Evolutionary conservation across 2,888 invertebrate species (phyloP), one percentile per base, ranked within the genome.

Genomic region (Agrypnus murinus): DNA sequence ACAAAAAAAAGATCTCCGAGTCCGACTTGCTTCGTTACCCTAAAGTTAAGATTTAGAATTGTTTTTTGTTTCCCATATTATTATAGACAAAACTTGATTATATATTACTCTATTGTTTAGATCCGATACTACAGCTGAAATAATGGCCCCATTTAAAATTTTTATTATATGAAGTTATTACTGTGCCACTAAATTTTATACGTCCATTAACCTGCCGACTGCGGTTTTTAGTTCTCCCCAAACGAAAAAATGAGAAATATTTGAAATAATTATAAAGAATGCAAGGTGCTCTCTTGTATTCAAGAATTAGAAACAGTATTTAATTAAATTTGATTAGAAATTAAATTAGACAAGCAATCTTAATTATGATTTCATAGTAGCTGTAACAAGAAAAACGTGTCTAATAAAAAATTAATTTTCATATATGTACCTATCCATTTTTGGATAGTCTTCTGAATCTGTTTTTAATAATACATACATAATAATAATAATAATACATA

Each of bases 61-160:
- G 19, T 63, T 65, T 58, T 57, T 32, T 31, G 36, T 60, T 67
- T 67, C 67, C 53, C 60, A 62, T 55, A 68, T 68, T 68, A 68
- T 65, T 65, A 65, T 45, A 65, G 62, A 48, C 46, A 62, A 45
- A 55, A 48, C 32, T 15, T 32, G 57, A 40, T 58, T 55, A 68
- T 62, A 68, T 53, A 68, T 62, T 55, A 57, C 43, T 45, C 68
- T 62, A 68, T 68, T 68, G 68, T 68, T 60, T 59, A 10, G 36
- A n/a, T 31, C 12, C 19, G 43, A 58, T 34, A 34, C 60, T 46
- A 17, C 45, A 34, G 45, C 32, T 46, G 45, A 46, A 46, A 48
- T 46, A 62, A 62, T 48, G 48, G 62, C 34, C 62, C 48, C 46
- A 46, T 59, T 59, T 59, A 59, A 15, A 38, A 62, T 14, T 62